A percentile compares a stretch with the other conserved stretches of the same genome.
These are phyloP conservation scores for Ormyrus pomaceus DNA, from an alignment of 2,888 invertebrate species.

Conservation along the genomic window DNA sequence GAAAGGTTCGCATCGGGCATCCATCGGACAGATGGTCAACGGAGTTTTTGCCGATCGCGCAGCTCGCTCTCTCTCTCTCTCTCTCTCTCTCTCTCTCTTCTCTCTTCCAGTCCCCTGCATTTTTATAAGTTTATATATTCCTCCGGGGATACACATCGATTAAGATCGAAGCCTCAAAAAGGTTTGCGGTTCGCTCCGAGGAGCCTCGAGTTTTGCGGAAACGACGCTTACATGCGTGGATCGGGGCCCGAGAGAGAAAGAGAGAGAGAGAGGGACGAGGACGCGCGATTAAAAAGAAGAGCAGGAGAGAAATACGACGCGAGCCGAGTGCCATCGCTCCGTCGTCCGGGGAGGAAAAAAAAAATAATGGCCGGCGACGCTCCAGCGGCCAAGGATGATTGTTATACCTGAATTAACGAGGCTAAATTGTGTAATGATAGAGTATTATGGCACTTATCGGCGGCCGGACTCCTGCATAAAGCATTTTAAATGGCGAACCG, in stretches of 20 bases:
- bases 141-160: constrained; percentile 47
- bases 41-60: constrained; percentile 35
- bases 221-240: constrained; percentile 8
- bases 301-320: constrained; percentile 21
- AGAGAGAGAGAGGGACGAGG: neutral
- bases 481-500: constrained; percentile 32
- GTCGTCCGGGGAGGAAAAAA: neutral
- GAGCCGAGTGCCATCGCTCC: constrained; percentile 32
- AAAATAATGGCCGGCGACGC: neutral
- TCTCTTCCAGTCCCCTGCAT: constrained; percentile 41
- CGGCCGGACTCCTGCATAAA: constrained; percentile 30
- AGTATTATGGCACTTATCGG: constrained; percentile 47
- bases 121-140: constrained; percentile 38
- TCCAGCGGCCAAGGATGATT: constrained; percentile 43
- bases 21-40: constrained; percentile 58
- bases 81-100: neutral
- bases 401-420: constrained; percentile 58
- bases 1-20: neutral
- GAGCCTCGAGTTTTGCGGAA: constrained; percentile 43
- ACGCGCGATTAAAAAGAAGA: constrained; percentile 23
- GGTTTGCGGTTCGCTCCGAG: constrained; percentile 28
- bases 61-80: neutral
- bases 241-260: neutral
- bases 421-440: constrained; percentile 56
- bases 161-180: constrained; percentile 54